These are phyloP conservation scores for Conus betulinus DNA, from an alignment of 1,140 invertebrate genomes.

Conservation along the genomic window DNA sequence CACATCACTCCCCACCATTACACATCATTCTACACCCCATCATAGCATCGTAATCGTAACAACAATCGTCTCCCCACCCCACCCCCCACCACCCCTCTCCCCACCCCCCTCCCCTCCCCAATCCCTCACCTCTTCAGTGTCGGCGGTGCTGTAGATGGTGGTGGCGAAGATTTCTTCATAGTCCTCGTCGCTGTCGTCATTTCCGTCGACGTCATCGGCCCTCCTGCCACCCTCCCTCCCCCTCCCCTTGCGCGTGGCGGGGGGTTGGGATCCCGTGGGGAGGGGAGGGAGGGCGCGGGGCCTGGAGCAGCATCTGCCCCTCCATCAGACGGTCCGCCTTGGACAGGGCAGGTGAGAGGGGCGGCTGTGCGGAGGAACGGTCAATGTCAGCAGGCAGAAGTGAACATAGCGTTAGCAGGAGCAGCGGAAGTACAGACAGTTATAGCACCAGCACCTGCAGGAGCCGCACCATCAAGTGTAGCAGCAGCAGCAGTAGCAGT, in stretches of 20 bases:
- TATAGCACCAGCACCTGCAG: background rate
- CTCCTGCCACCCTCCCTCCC: background rate
- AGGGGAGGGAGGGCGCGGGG: background rate
- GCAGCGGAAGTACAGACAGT: background rate
- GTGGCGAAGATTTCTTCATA: conserved; percentile 49
- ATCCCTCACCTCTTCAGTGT: conserved; percentile 4
- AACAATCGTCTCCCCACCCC: too few species aligned
- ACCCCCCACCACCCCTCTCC: background rate
- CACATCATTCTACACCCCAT: too few species aligned
- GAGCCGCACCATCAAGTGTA: background rate
- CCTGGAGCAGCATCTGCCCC: conserved; percentile 5
- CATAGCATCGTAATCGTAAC: too few species aligned
- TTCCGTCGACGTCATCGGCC: conserved; percentile 34
- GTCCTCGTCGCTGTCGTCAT: background rate
- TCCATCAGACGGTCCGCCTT: conserved; percentile 39
- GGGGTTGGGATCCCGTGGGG: background rate
- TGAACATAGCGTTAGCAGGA: background rate
- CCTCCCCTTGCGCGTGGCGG: background rate
- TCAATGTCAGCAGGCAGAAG: background rate
- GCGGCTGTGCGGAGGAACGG: background rate
- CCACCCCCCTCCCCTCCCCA: background rate
- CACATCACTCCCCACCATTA: too few species aligned
- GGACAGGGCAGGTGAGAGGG: conserved; percentile 29
- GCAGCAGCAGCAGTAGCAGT: background rate
- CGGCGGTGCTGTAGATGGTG: conserved; percentile 39